A percentile compares a stretch with the other conserved stretches of the same genome.
Conservation (phyloP, 1,140 invertebrate genomes). For the Rhagoletis pomonella region DNA sequence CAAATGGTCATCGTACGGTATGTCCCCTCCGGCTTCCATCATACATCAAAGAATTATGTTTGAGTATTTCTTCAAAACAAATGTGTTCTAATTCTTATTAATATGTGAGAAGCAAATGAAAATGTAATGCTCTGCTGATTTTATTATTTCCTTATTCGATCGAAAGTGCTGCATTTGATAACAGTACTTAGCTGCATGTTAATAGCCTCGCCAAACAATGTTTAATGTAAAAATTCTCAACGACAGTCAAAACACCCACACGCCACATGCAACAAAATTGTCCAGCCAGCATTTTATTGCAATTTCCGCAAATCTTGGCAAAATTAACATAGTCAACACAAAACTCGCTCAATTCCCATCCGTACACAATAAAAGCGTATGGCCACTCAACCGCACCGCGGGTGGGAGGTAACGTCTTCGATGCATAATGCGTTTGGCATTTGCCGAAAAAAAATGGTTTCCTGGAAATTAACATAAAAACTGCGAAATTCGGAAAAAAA, state of each 20-base stretch:
- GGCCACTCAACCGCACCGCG: not conserved
- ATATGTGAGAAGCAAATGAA: too few species aligned
- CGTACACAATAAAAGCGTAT: not conserved
- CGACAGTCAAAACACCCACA: not conserved
- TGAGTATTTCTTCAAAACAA: too few species aligned
- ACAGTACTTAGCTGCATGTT: too few species aligned
- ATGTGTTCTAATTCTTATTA: too few species aligned
- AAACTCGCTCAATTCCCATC: not conserved
- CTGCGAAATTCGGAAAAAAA: slow-evolving; percentile 1
- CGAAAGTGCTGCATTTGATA: too few species aligned
- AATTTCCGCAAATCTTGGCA: not conserved
- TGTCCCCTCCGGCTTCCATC: too few species aligned
- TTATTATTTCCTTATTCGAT: too few species aligned
- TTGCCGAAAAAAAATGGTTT: not conserved
- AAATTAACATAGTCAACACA: slow-evolving; percentile 12
- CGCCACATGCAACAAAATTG: not conserved
- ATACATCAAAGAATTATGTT: too few species aligned
- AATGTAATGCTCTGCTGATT: too few species aligned
- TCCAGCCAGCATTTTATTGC: not conserved
- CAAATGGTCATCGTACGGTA: too few species aligned
- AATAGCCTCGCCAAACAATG: not conserved
- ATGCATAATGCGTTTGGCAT: slow-evolving; percentile 24
- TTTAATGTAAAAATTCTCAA: not conserved
- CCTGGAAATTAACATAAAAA: slow-evolving; percentile 50
- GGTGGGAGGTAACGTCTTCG: not conserved